Conservation (phyloP, 2,113 vertebrate genomes). For the Lepidothrix coronata region DNA sequence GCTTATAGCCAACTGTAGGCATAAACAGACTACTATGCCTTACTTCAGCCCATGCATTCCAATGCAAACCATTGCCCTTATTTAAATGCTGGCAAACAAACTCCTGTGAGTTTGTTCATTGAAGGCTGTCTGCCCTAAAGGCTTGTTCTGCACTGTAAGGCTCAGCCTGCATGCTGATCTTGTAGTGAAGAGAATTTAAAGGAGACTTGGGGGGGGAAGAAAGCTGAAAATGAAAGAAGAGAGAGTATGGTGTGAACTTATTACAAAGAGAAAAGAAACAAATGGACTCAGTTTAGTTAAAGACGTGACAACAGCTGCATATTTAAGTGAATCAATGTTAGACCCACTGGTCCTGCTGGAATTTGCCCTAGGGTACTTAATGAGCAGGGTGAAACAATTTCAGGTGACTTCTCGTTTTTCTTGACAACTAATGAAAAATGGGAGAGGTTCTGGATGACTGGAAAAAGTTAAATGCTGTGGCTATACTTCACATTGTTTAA, state of each 20-base stretch:
- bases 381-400: background rate
- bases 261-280: background rate
- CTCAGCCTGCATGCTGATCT: background rate
- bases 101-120: background rate
- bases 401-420: background rate
- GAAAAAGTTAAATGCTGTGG: background rate
- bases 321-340: background rate
- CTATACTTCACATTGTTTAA: background rate
- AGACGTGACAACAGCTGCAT: background rate
- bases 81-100: conserved; percentile 10
- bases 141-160: background rate
- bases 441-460: background rate
- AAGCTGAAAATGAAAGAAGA: background rate
- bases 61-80: background rate
- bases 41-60: conserved; percentile 22
- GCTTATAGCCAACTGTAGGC: conserved; percentile 22
- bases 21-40: conserved; percentile 11
- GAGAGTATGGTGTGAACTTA: background rate
- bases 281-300: background rate
- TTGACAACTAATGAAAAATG: background rate
- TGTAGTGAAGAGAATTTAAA: background rate
- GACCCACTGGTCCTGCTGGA: background rate
- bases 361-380: background rate
- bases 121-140: background rate
- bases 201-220: background rate